phyloP scores from a whole-genome alignment of 2,113 vertebrate species.

The Anser brachyrhynchus region DNA sequence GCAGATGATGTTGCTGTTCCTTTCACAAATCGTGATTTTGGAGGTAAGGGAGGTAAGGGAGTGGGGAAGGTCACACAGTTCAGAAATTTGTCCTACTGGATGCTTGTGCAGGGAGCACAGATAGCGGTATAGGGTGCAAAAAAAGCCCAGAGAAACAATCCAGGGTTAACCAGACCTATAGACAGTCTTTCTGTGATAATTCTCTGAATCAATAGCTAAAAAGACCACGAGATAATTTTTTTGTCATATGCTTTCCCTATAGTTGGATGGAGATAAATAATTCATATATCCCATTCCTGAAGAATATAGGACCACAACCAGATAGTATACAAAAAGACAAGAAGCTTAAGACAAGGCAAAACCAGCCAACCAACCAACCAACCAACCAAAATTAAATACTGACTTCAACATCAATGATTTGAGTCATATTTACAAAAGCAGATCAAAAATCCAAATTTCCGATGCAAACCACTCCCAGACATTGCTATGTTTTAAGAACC shows the following conservation, averaged over 20 bases:
- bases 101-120: not conserved
- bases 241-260: not conserved
- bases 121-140: not conserved
- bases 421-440: not conserved
- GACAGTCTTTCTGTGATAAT: not conserved
- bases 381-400: not conserved
- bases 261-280: not conserved
- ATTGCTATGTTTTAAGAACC: not conserved
- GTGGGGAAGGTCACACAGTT: not conserved
- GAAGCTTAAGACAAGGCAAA: not conserved
- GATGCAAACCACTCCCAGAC: not conserved
- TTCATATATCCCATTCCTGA: not conserved
- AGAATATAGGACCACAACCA: not conserved
- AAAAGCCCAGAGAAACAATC: not conserved
- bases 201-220: not conserved
- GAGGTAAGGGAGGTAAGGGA: not conserved
- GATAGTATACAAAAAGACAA: not conserved
- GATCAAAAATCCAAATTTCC: not conserved
- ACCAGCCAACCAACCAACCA: too few relatives aligned
- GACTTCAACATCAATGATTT: not conserved
- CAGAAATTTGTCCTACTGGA: not conserved
- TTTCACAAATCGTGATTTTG: constrained; percentile 4
- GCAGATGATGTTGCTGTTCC: constrained; percentile 37
- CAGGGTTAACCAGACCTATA: not conserved
- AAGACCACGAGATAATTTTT: not conserved